Base-by-base conservation (phyloP, 23 tunicate genomes). In the Ascidia mentula region DNA sequence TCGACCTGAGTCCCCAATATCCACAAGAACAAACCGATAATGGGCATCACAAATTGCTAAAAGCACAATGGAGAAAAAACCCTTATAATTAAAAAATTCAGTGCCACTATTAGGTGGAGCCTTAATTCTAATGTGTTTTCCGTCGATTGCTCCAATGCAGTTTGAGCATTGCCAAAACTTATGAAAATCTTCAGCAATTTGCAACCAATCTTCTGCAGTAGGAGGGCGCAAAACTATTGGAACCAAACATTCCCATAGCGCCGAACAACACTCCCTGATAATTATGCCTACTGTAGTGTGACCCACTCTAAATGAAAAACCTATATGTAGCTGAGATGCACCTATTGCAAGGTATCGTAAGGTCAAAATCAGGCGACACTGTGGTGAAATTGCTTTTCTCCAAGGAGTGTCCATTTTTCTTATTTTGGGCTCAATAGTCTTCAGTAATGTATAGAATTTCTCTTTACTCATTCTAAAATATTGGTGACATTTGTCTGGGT, bases 101-200 rank as follows among this genome's bases (percentile, higher is more conserved):
- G 82, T 77, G 13, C 84, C 89, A 79, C 88, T 84, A 42, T 84
- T 84, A 31, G 82, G 77, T 32, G 82, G 88, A 13, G 82, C 81
- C 69, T 84, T 84, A 61, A 84, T 38, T 26, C 79, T 32, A 37
- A 82, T 59, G 32, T 82, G 87, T 34, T 82, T 82, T 38, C 87
- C 75, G 36, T 69, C 85, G 45, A 82, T 72, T 12, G 85, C 85
- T 35, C 78, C 78, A 31, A 73, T 72, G 53, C 79, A 72, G 46
- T 79, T 79, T 38, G 84, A 81, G 36, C 69, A 80, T 32, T 87
- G 82, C 85, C 81, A 87, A 8, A n/a, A n/a, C n/a, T 72, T 35
- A 7, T 74, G 30, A 40, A 87, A 87, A 24, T 75, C 85, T 9
- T 80, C 36, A 22, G 85, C 85, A 35, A 80, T 80, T n/a, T 87